Conservation (phyloP, 2,888 invertebrate species). For the Harpalus rubripes region DNA sequence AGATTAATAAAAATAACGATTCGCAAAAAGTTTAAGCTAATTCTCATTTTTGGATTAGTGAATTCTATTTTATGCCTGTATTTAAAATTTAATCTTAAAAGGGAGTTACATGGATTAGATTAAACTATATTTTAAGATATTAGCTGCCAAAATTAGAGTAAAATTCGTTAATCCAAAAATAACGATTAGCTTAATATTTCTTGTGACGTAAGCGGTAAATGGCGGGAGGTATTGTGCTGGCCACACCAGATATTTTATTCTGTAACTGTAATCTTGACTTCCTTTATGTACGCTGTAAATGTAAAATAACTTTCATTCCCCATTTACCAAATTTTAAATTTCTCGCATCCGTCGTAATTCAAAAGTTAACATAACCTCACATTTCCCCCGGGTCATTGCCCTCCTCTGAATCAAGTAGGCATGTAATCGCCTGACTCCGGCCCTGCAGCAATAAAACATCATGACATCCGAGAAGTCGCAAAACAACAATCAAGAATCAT, state of each 20-base stretch:
- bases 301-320: not conserved
- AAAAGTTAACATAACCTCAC: constrained; percentile 27
- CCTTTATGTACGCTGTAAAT: not conserved
- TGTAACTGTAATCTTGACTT: not conserved
- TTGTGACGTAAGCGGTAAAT: too few species aligned
- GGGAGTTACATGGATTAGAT: too few species aligned
- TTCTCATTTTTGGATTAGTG: too few species aligned
- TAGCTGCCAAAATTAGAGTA: too few species aligned
- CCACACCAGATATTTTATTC: not conserved
- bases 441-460: constrained; percentile 23
- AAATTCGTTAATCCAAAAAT: too few species aligned
- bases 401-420: not conserved
- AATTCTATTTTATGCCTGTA: too few species aligned
- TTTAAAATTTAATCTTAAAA: too few species aligned
- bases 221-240: too few species aligned
- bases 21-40: too few species aligned
- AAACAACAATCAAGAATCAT: constrained; percentile 47
- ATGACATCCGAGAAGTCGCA: not conserved
- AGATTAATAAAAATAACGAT: too few species aligned
- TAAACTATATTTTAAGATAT: too few species aligned
- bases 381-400: constrained; percentile 4
- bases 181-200: too few species aligned
- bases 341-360: constrained; percentile 9
- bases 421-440: constrained; percentile 25
- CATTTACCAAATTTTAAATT: constrained; percentile 29